Conservation (phyloP, 2,797 vertebrate species). For the Coranthus polyacanthus region DNA sequence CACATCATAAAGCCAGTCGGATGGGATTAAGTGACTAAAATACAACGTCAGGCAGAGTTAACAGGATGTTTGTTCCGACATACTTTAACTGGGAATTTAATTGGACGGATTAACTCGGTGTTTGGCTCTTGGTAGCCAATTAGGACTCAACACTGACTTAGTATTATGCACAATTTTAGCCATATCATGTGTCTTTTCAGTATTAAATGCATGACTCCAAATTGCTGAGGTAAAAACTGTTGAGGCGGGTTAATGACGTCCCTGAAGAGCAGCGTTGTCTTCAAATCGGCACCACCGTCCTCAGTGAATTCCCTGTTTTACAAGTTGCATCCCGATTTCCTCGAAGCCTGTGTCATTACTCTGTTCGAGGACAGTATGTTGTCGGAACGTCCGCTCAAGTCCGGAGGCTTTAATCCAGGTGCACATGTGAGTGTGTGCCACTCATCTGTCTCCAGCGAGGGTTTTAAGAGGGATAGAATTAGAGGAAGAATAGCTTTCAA, state of each 20-base stretch:
- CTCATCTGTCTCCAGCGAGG: constrained; percentile 60
- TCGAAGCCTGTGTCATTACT: constrained; percentile 23
- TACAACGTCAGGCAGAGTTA: not conserved
- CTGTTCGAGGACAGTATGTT: constrained; percentile 22
- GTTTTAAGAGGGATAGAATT: constrained; percentile 73
- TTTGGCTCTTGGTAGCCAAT: not conserved
- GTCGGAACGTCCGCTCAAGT: constrained; percentile 34
- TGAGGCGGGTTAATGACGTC: constrained; percentile 9
- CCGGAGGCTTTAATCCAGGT: constrained; percentile 52
- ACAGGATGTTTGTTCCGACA: too few relatives aligned
- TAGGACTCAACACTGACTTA: not conserved
- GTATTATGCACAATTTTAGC: not conserved
- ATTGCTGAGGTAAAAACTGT: not conserved
- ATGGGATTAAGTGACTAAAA: not conserved
- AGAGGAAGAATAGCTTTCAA: constrained; percentile 78
- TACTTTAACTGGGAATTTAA: not conserved
- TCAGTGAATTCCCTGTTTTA: constrained; percentile 24
- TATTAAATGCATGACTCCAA: not conserved
- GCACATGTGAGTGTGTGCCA: constrained; percentile 22
- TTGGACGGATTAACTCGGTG: not conserved
- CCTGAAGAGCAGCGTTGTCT: not conserved
- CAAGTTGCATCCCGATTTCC: constrained; percentile 36
- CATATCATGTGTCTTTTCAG: not conserved
- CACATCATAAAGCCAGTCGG: not conserved
- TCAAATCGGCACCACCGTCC: not conserved